Base-by-base conservation (phyloP, 2,888 invertebrate genomes). In the Molanna angustata region DNA sequence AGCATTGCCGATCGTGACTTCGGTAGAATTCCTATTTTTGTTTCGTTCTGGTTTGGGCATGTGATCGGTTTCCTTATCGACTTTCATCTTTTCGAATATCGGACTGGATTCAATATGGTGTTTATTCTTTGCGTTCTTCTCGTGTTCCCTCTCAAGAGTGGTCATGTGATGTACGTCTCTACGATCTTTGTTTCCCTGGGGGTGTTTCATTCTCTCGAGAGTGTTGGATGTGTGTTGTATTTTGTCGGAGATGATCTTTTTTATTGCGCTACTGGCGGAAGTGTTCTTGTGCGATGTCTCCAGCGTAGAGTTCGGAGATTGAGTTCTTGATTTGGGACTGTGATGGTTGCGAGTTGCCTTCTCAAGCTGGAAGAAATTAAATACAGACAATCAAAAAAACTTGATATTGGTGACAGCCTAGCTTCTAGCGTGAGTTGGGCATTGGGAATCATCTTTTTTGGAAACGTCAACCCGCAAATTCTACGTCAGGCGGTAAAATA, bases 181-280 rank as follows among this genome's bases (percentile, higher is more conserved):
- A 52, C 76, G 74, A 16, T 58, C 49, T 64, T 75, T 75, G 31
- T 39, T 33, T 1, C 42, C 52, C 16, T 54, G 51, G n/a, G 52
- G 49, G 19, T 53, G 48, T 62, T 75, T 77, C 58, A 67, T 72
- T 57, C 76, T 68, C 63, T 78, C 77, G 31, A 76, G 63, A 0
- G 76, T 76, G 1, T 74, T 71, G 1, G 71, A 69, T 9, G 73
- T 70, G 47, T 72, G 72, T n/a, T n/a, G n/a, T 27, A 77, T 76
- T 52, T 75, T 76, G 9, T 77, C 77, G 47, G 76, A 67, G 56
- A 76, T 71, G 18, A 76, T 76, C 63, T 77, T 77, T 64, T 78
- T 77, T 56, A 76, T 76, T 17, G 74, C 75, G 20, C 67, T 65
- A 20, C 54, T 44, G 16, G 49, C 52, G 2, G 58, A 58, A 56